Percentiles rank a stretch among this genome's conserved stretches.
Evolutionary conservation across 2,113 vertebrate genomes (phyloP).

Genomic region (Saccopteryx leptura): DNA sequence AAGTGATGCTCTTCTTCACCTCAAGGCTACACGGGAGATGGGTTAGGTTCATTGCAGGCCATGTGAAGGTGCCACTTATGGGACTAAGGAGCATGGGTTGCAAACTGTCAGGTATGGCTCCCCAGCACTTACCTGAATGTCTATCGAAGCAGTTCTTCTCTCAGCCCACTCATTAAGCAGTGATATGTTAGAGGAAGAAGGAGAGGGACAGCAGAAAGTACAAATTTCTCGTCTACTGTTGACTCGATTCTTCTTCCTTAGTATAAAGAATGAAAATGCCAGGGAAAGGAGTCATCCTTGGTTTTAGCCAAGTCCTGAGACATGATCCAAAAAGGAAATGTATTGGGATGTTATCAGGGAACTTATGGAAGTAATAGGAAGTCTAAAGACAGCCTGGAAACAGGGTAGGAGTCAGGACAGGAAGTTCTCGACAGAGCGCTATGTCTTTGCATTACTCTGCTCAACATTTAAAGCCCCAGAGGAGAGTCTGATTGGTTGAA

Average conservation of each 20-base stretch:
- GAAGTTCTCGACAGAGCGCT: neutral
- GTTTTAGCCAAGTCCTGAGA: slow-evolving; percentile 43
- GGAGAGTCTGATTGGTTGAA: neutral
- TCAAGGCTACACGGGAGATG: neutral
- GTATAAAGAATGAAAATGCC: slow-evolving; percentile 33
- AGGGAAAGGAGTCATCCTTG: neutral
- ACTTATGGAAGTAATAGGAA: neutral
- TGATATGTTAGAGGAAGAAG: neutral
- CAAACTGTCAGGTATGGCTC: neutral
- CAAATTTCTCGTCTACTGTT: neutral
- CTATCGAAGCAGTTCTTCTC: neutral
- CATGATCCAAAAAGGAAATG: neutral
- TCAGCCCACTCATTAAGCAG: neutral
- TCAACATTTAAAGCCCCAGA: neutral
- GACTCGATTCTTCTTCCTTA: slow-evolving; percentile 43
- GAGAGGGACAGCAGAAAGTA: neutral
- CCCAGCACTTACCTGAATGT: neutral
- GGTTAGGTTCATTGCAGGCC: neutral
- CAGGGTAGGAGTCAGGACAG: neutral
- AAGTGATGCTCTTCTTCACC: neutral
- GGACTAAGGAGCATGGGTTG: neutral
- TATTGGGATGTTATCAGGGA: neutral
- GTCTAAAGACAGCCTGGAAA: neutral
- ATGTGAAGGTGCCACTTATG: neutral
- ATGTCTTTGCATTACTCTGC: neutral